Conservation (phyloP, 2,888 invertebrate genomes). For the Mystacides longicornis region DNA sequence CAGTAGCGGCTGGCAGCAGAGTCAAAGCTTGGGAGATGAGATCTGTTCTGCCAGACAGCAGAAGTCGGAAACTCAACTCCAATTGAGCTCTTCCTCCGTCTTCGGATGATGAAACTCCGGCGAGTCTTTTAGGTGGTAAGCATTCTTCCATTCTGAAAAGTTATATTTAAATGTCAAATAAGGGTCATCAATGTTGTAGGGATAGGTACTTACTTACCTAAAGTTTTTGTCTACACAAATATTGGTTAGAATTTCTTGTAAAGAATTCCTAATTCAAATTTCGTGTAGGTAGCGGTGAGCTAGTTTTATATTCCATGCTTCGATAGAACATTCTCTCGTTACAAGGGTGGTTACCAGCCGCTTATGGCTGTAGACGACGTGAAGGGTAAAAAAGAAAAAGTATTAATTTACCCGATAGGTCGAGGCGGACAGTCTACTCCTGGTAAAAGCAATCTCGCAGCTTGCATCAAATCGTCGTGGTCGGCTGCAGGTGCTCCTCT, state of each 20-base stretch:
- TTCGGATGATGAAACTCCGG: slow-evolving; percentile 41
- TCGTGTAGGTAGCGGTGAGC: too few relatives aligned
- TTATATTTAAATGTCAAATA: neutral
- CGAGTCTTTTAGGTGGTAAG: slow-evolving; percentile 35
- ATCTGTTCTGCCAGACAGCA: slow-evolving; percentile 73
- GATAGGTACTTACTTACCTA: too few relatives aligned
- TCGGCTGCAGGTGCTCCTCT: slow-evolving; percentile 71
- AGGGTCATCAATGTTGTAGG: too few relatives aligned
- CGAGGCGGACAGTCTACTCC: slow-evolving; percentile 85
- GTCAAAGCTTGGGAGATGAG: slow-evolving; percentile 70
- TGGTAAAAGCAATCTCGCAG: slow-evolving; percentile 75
- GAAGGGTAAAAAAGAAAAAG: neutral
- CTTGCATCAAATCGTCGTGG: slow-evolving; percentile 82
- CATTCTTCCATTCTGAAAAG: slow-evolving; percentile 49
- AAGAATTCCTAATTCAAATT: too few relatives aligned
- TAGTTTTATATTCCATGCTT: too few relatives aligned
- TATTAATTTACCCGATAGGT: slow-evolving; percentile 52
- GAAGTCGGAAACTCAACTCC: slow-evolving; percentile 72
- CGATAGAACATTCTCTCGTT: too few relatives aligned
- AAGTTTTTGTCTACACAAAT: too few relatives aligned
- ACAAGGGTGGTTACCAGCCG: too few relatives aligned
- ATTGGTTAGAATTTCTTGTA: too few relatives aligned
- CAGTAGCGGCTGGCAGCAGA: slow-evolving; percentile 61
- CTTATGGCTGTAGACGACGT: too few relatives aligned
- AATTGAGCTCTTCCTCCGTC: slow-evolving; percentile 59